Percentiles rank a stretch among this genome's conserved stretches.
Conservation (phyloP, 53 echinoderm and acorn worm species). For the Crossaster papposus region DNA sequence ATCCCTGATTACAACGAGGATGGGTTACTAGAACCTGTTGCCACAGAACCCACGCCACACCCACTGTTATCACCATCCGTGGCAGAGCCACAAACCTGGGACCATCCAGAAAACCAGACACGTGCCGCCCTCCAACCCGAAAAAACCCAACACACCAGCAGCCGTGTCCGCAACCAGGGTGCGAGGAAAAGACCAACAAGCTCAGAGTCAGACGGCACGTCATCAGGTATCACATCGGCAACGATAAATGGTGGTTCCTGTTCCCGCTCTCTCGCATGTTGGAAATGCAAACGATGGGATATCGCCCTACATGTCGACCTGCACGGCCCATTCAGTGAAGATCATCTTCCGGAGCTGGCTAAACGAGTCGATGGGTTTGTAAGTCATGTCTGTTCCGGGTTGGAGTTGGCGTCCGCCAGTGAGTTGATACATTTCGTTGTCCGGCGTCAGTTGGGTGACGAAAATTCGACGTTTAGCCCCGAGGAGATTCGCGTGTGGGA, state of each 20-base stretch:
- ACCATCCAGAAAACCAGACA: too few species aligned
- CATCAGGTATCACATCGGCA: slow-evolving; percentile 30
- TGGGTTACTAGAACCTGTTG: not conserved
- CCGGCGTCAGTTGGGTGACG: slow-evolving; percentile 52
- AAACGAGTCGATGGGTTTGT: slow-evolving; percentile 5
- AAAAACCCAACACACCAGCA: not conserved
- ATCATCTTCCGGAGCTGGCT: slow-evolving; percentile 6
- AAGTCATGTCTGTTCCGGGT: not conserved
- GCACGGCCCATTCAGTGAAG: slow-evolving; percentile 10
- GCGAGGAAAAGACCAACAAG: not conserved
- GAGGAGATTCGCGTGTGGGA: slow-evolving; percentile 37
- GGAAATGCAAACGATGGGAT: slow-evolving; percentile 2
- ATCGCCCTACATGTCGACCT: not conserved
- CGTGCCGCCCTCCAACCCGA: not conserved
- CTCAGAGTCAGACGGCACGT: slow-evolving; percentile 11
- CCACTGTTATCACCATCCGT: not conserved
- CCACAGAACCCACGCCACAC: not conserved
- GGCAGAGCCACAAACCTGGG: not conserved
- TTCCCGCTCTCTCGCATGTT: slow-evolving; percentile 11
- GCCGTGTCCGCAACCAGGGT: slow-evolving; percentile 18
- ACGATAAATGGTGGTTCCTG: slow-evolving; percentile 23
- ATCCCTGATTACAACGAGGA: slow-evolving; percentile 7
- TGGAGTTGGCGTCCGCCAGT: slow-evolving; percentile 7
- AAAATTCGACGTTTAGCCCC: slow-evolving; percentile 23
- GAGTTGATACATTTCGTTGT: slow-evolving; percentile 6